These are phyloP conservation scores for Drosophila ohnishii DNA, from an alignment of 1,140 invertebrate genomes.

Conservation along the genomic window DNA sequence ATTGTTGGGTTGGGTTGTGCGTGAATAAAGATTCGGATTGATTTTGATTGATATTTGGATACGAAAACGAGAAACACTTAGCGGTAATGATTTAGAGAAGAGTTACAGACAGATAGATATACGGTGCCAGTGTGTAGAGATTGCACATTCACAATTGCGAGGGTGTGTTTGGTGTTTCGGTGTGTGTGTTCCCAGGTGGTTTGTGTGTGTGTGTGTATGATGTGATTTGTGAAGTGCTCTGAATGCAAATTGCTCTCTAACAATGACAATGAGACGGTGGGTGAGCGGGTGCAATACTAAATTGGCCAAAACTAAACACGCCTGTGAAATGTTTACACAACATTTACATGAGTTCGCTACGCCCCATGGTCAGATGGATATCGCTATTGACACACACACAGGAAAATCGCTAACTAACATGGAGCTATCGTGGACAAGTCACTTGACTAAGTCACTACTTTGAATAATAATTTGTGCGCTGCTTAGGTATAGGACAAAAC, in stretches of 20 bases:
- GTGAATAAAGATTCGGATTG: constrained; percentile 41
- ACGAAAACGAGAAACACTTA: constrained; percentile 55
- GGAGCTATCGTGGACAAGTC: constrained; percentile 20
- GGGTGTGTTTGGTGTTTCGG: constrained; percentile 29
- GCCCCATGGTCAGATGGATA: constrained; percentile 25
- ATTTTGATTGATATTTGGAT: constrained; percentile 29
- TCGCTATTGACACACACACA: constrained; percentile 52
- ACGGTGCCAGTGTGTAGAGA: constrained; percentile 32
- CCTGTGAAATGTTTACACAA: constrained; percentile 42
- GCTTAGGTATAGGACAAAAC: constrained; percentile 63
- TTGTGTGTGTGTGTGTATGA: constrained; percentile 11
- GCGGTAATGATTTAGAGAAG: constrained; percentile 44
- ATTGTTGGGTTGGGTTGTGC: constrained; percentile 44
- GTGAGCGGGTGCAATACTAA: constrained; percentile 53
- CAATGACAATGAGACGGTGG: constrained; percentile 33
- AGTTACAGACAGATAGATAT: constrained; percentile 33
- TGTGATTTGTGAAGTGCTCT: constrained; percentile 45
- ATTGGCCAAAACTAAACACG: constrained; percentile 51
- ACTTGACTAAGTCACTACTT: constrained; percentile 25
- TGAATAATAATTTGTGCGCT: constrained; percentile 31
- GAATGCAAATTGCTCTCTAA: constrained; percentile 45
- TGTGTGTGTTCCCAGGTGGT: constrained; percentile 32
- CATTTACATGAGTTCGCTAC: constrained; percentile 51
- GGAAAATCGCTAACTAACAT: constrained; percentile 39
- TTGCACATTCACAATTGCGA: constrained; percentile 44